Conservation (phyloP, 92 coral and sea anemone species). For the Actinernus sp. region DNA sequence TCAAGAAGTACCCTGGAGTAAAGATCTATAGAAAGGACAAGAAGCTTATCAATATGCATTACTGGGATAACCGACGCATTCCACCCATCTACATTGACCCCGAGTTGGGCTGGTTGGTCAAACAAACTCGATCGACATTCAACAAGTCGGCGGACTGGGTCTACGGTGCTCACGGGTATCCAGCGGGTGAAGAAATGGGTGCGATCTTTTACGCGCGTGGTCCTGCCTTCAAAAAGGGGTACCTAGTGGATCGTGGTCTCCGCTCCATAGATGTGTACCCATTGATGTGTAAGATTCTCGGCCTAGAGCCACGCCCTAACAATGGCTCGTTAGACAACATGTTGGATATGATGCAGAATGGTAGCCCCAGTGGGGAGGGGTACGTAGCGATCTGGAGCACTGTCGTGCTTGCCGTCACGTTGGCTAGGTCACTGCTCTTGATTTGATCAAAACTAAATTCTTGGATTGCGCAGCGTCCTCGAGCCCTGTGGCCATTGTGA, state of each 20-base stretch:
- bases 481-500: no score
- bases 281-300: conserved; percentile 65
- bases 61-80: conserved; percentile 71
- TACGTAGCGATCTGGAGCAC: no score
- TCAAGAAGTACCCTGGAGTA: conserved; percentile 19
- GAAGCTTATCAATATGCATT: conserved; percentile 66
- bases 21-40: conserved; percentile 71
- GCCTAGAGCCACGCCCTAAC: conserved; percentile 60
- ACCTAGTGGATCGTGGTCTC: conserved; percentile 16
- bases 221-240: conserved; percentile 63
- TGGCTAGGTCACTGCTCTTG: no score
- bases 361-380: not conserved
- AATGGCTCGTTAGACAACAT: conserved; percentile 67
- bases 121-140: conserved; percentile 7
- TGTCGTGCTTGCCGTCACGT: no score
- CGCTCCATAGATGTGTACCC: conserved; percentile 61
- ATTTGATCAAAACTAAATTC: no score
- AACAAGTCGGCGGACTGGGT: conserved; percentile 27
- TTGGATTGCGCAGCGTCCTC: no score
- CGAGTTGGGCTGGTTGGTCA: conserved; percentile 47
- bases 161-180: conserved; percentile 62
- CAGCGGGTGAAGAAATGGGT: conserved; percentile 15
- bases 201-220: conserved; percentile 68
- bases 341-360: conserved; percentile 21
- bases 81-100: conserved; percentile 72